Percentiles rank a stretch among this genome's conserved stretches.
These are phyloP conservation scores for Matsumyia berberina DNA, from an alignment of 2,888 invertebrate species.

Conservation along the genomic window DNA sequence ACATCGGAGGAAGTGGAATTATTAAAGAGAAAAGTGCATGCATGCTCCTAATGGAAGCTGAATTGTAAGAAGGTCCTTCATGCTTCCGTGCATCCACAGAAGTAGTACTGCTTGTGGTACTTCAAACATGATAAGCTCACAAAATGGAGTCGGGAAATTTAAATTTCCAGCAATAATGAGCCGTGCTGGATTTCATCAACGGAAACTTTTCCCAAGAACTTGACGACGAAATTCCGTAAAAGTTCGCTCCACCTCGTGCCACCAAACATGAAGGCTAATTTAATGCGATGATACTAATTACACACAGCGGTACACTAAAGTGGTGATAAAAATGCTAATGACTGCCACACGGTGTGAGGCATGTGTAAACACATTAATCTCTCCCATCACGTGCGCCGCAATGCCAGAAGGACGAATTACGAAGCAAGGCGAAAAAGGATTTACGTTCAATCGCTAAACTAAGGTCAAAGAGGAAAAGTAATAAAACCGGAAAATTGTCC, in stretches of 20 bases:
- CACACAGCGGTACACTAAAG: constrained; percentile 69
- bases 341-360: constrained; percentile 61
- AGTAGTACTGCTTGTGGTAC: constrained; percentile 18
- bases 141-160: constrained; percentile 55
- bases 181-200: constrained; percentile 28
- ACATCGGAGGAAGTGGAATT: constrained; percentile 64
- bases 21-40: constrained; percentile 62
- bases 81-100: constrained; percentile 13
- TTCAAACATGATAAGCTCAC: constrained; percentile 51
- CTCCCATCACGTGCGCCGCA: constrained; percentile 59
- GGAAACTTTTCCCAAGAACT: constrained; percentile 20
- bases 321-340: constrained; percentile 76
- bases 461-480: constrained; percentile 51
- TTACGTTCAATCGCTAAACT: constrained; percentile 56
- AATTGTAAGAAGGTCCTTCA: constrained; percentile 26
- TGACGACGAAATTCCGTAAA: not conserved
- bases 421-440: constrained; percentile 34
- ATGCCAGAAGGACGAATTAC: constrained; percentile 39
- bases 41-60: constrained; percentile 48
- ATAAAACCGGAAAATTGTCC: constrained; percentile 57
- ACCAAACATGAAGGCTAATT: constrained; percentile 57
- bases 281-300: constrained; percentile 72
- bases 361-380: constrained; percentile 69
- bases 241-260: not conserved
- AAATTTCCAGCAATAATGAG: constrained; percentile 64